Evolutionary conservation across 2,888 invertebrate genomes (phyloP).

Genomic region (Heliconius erato): DNA sequence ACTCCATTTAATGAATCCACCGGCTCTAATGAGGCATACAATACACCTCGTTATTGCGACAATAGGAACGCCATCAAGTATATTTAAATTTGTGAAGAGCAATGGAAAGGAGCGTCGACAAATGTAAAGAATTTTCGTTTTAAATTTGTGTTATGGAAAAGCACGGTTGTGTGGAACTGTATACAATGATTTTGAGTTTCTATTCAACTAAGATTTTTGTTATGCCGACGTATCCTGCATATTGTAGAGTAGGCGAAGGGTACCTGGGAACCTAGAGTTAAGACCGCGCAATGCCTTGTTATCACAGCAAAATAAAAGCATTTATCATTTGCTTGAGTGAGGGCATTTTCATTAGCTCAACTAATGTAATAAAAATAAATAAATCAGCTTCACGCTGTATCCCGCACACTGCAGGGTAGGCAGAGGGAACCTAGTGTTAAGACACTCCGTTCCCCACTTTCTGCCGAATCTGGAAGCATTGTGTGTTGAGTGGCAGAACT

Average conservation of each 20-base stretch:
- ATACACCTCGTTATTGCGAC: constrained; percentile 32
- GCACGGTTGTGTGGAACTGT: background rate
- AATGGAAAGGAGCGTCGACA: background rate
- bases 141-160: background rate
- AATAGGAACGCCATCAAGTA: constrained; percentile 17
- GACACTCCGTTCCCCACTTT: background rate
- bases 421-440: background rate
- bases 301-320: too few relatives aligned
- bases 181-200: background rate
- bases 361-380: too few relatives aligned
- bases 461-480: background rate
- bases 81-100: constrained; percentile 27
- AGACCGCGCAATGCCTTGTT: too few relatives aligned
- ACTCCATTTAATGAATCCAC: constrained; percentile 24
- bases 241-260: background rate
- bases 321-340: too few relatives aligned
- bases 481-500: too few relatives aligned
- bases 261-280: too few relatives aligned
- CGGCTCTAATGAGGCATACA: constrained; percentile 27
- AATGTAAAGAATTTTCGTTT: background rate
- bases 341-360: too few relatives aligned
- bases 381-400: too few relatives aligned
- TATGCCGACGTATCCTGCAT: background rate
- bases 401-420: too few relatives aligned
- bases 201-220: background rate